Evolutionary conservation across 2,797 vertebrate species (phyloP).

Genomic region (Pithecia hirsuta): DNA sequence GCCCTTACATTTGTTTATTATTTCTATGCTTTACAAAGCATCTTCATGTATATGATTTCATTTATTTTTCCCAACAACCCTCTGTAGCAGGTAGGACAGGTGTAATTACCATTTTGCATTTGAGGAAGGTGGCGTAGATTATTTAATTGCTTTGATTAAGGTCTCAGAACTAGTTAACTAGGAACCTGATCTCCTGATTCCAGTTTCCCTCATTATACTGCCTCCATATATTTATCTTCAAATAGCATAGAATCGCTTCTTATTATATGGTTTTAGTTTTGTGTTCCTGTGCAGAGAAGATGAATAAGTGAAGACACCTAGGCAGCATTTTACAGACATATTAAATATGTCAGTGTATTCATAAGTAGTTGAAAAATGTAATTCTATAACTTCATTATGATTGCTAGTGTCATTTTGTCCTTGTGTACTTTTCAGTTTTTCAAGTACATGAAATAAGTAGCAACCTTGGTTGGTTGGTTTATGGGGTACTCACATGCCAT

Average conservation of each 20-base stretch:
- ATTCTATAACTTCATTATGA: background rate
- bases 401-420: background rate
- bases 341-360: background rate
- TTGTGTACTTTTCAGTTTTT: background rate
- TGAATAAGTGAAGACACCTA: background rate
- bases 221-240: background rate
- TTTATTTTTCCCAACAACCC: background rate
- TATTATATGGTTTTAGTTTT: background rate
- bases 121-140: background rate
- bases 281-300: background rate
- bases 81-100: background rate
- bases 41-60: background rate
- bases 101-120: background rate
- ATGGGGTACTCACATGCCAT: background rate
- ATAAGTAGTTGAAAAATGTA: background rate
- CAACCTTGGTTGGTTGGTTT: background rate
- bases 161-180: background rate
- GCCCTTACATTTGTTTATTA: background rate
- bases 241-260: background rate
- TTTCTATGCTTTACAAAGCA: background rate
- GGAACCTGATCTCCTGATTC: background rate
- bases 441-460: background rate
- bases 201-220: background rate
- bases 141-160: background rate
- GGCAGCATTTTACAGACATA: background rate